Evolutionary conservation across 2,888 invertebrate genomes (phyloP), one percentile per base, ranked within the genome.

Genomic region (Serripes groenlandicus): DNA sequence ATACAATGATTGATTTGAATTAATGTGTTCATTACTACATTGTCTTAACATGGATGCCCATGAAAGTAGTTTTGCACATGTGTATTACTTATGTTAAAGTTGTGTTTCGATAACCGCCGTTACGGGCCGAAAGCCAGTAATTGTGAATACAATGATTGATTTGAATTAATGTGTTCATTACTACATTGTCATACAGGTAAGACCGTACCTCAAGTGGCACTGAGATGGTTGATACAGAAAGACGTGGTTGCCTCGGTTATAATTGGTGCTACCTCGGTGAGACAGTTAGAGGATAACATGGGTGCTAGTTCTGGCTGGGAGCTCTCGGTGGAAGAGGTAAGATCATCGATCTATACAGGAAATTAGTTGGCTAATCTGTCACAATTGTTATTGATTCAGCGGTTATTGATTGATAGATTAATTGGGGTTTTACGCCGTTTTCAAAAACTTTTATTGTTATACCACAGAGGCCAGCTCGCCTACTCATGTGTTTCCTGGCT

Each of bases 181-280:
- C 23, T 11, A 56, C 23, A n/a, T 23, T 56, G 11, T 56, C 11
- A 21, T 69, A 56, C 78, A 92, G 92, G 88, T 2, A 90, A 88
- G 52, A 81, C 85, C 0, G 66, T 87, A 7, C 87, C 92, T 28
- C 92, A 93, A 81, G 91, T 92, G n/a, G 89, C 93, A 0, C 62
- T 93, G 5, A 76, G 92, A 7, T 93, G 93, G 93, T 75, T 93
- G n/a, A 83, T 93, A 7, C 92, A 93, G 87, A 89, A 90, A 70
- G 82, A 87, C 9, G 78, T 87, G 21, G 93, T 92, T 18, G 68
- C 91, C 0, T 92, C 92, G 0, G 92, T 93, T 0, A 90, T 93
- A 49, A 91, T 92, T 37, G 93, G 93, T 7, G 92, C 89, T 34
- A 90, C 89, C 32, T 91, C 90, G 1, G n/a, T 93, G 23, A 58